Evolutionary conservation across 2,797 vertebrate genomes (phyloP), one percentile per base, ranked within the genome.

Genomic region (Artibeus lituratus): DNA sequence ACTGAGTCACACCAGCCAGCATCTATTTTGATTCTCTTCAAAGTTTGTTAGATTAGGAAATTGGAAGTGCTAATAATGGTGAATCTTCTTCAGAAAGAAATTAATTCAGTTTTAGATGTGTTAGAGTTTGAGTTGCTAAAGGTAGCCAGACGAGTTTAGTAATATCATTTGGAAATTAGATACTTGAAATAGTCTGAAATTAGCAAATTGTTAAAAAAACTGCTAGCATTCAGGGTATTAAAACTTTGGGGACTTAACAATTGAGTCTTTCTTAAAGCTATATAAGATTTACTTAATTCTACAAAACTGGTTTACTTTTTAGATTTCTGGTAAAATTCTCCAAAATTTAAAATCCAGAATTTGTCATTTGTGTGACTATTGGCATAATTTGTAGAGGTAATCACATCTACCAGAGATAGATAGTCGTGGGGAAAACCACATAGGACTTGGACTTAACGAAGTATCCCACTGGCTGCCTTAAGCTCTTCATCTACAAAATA

Each of bases 251-350:
- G 4, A 73, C 55, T 80, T 94, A 87, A 90, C 22, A n/a, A 24
- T 37, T 92, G 37, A 91, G 18, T 42, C 21, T 67, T 88, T 74
- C 72, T 57, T 44, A 92, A 87, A 87, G n/a, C 55, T 87, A 24
- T 3, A 62, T 39, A 32, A 87, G 53, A 6, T 87, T 92, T 59
- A 86, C 18, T 84, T 78, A 70, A 76, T 57, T 93, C 57, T 74
- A 2, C 32, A 12, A 2, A 86, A 21, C 39, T 86, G 3, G 62
- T 87, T 86, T 37, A 67, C 10, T 44, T 77, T 51, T 59, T 5
- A 82, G 22, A 81, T 62, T 90, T 96, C 69, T 91, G 70, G 49
- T 93, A 22, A 94, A 42, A 37, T 85, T 95, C 44, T 97, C 70
- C 42, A 83, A 62, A 83, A 72, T 86, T 95, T 70, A 42, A 94